Evolutionary conservation across 2,888 invertebrate species (phyloP).

Genomic region (Lomographa bimaculata): DNA sequence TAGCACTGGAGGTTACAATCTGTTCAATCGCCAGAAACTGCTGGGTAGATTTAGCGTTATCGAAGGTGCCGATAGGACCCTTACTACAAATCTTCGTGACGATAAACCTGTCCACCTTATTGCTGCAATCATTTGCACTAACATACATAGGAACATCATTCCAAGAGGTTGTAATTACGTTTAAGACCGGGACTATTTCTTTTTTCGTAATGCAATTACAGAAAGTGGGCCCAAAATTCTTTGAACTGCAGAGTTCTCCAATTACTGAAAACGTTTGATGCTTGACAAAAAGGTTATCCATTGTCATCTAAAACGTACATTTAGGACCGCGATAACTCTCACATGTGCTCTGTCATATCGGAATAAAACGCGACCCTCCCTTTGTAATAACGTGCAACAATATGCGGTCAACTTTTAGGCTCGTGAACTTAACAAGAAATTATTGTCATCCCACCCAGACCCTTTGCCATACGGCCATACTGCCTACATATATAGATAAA

Average conservation of each 20-base stretch:
- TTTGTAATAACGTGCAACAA: constrained; percentile 52
- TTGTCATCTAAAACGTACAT: constrained; percentile 40
- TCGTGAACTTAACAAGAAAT: constrained; percentile 47
- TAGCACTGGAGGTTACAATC: constrained; percentile 41
- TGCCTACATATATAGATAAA: not conserved
- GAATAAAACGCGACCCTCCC: constrained; percentile 51
- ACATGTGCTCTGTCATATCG: constrained; percentile 53
- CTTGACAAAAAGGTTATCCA: constrained; percentile 46
- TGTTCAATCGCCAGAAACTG: constrained; percentile 46
- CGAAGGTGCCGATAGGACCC: constrained; percentile 51
- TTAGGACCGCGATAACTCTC: constrained; percentile 47
- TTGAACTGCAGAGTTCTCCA: not conserved
- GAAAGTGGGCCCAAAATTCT: no score
- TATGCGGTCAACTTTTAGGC: constrained; percentile 53
- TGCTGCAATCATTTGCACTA: constrained; percentile 32
- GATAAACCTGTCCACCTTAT: constrained; percentile 58
- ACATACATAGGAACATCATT: constrained; percentile 11
- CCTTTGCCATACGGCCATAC: constrained; percentile 10
- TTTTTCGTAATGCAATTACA: no score
- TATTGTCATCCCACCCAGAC: constrained; percentile 35
- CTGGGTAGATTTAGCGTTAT: constrained; percentile 55
- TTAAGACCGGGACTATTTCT: no score
- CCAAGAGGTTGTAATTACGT: no score
- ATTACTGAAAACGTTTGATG: constrained; percentile 35
- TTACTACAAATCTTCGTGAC: constrained; percentile 47